A percentile compares a stretch with the other conserved stretches of the same genome.
phyloP scores from a whole-genome alignment of 2,888 invertebrate species.

The Sicus ferrugineus region DNA sequence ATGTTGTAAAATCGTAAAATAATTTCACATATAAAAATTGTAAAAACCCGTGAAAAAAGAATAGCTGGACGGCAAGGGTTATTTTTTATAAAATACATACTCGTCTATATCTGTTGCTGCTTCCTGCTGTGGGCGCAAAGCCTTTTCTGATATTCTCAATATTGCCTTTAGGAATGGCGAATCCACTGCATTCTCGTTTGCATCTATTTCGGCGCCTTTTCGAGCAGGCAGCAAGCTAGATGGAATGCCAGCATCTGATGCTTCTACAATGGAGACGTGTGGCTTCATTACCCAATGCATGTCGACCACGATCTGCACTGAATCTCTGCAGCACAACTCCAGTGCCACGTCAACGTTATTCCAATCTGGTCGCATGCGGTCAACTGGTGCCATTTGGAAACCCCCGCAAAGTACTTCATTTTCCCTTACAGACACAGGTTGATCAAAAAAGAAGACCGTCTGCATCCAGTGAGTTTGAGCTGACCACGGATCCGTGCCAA shows the following conservation, averaged over 20 bases:
- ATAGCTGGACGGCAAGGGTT: too few relatives aligned
- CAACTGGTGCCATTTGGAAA: constrained; percentile 40
- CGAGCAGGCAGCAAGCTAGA: not conserved
- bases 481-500: constrained; percentile 95
- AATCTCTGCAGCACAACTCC: constrained; percentile 43
- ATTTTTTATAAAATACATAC: too few relatives aligned
- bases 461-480: constrained; percentile 97
- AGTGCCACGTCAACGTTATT: constrained; percentile 42
- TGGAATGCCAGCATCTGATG: not conserved
- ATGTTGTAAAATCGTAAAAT: too few relatives aligned
- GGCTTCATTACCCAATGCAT: constrained; percentile 45
- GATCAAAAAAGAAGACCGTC: constrained; percentile 93
- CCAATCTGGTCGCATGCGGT: constrained; percentile 29
- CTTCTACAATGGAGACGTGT: not conserved
- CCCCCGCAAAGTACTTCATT: constrained; percentile 68
- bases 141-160: too few relatives aligned
- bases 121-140: not conserved
- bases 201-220: not conserved
- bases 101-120: too few relatives aligned
- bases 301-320: constrained; percentile 39
- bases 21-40: too few relatives aligned
- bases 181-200: not conserved
- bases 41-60: too few relatives aligned
- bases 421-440: constrained; percentile 89
- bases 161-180: not conserved